Percentiles rank a stretch among this genome's conserved stretches.
These are phyloP conservation scores for Mimachlamys varia DNA, from an alignment of 2,888 invertebrate species.

Conservation along the genomic window DNA sequence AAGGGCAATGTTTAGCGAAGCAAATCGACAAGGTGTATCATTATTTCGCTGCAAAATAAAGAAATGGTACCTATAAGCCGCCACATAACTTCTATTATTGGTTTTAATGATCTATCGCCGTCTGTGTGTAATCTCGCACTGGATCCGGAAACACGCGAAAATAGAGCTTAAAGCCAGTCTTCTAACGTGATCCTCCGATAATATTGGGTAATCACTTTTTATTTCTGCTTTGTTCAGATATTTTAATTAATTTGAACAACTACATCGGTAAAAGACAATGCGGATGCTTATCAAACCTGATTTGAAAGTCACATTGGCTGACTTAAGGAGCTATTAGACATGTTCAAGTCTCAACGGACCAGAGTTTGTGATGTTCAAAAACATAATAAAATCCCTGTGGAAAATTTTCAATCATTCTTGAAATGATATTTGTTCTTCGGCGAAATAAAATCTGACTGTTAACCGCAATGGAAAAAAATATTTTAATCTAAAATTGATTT, in stretches of 20 bases:
- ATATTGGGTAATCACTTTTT: not conserved
- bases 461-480: not conserved
- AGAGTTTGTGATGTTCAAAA: not conserved
- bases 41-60: too few species aligned
- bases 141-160: not conserved
- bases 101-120: not conserved
- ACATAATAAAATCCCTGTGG: not conserved
- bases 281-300: not conserved
- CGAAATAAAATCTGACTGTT: not conserved
- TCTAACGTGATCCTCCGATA: not conserved
- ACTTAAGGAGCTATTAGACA: not conserved
- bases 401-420: not conserved
- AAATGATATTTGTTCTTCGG: not conserved
- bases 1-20: too few species aligned
- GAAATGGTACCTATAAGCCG: not conserved
- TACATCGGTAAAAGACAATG: not conserved
- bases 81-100: too few species aligned
- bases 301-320: not conserved
- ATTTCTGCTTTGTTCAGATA: not conserved
- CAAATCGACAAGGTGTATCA: too few species aligned
- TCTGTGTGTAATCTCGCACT: not conserved
- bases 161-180: not conserved
- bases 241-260: conserved; percentile 8
- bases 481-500: not conserved
- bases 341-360: not conserved